Evolutionary conservation across 2,888 invertebrate genomes (phyloP).

Genomic region (Trachelus troglodyta): DNA sequence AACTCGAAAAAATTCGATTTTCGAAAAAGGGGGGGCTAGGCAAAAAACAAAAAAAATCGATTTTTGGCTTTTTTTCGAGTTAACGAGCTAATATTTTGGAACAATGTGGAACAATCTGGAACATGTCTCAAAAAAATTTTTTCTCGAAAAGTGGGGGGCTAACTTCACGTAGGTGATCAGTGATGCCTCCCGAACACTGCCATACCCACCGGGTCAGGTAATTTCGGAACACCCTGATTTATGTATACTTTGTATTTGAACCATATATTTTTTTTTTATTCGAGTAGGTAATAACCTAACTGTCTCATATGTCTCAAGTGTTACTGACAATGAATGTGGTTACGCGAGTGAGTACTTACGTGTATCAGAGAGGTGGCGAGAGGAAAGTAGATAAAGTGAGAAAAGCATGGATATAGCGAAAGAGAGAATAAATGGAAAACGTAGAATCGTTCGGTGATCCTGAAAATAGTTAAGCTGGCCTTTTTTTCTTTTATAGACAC

Average conservation of each 20-base stretch:
- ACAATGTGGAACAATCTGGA: too few species aligned
- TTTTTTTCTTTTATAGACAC: not conserved
- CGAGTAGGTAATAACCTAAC: not conserved
- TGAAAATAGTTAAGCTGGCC: not conserved
- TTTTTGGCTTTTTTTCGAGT: too few species aligned
- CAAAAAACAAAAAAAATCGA: too few species aligned
- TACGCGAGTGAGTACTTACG: not conserved
- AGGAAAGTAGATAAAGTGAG: not conserved
- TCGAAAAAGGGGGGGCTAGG: slow-evolving; percentile 7
- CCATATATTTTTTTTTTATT: too few species aligned
- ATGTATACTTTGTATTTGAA: too few species aligned
- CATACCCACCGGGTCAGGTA: too few species aligned
- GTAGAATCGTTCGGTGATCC: not conserved
- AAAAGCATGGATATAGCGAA: not conserved
- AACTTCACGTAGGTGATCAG: too few species aligned
- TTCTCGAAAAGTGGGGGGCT: too few species aligned
- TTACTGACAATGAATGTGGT: not conserved
- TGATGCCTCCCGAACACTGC: too few species aligned
- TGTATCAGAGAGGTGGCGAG: not conserved
- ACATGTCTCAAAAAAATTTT: too few species aligned
- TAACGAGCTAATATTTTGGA: too few species aligned
- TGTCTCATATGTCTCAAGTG: not conserved
- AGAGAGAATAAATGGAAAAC: not conserved
- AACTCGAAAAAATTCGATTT: slow-evolving; percentile 1
- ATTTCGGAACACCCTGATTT: too few species aligned